Conservation (phyloP, 2,113 vertebrate genomes). For the Gopherus flavomarginatus region DNA sequence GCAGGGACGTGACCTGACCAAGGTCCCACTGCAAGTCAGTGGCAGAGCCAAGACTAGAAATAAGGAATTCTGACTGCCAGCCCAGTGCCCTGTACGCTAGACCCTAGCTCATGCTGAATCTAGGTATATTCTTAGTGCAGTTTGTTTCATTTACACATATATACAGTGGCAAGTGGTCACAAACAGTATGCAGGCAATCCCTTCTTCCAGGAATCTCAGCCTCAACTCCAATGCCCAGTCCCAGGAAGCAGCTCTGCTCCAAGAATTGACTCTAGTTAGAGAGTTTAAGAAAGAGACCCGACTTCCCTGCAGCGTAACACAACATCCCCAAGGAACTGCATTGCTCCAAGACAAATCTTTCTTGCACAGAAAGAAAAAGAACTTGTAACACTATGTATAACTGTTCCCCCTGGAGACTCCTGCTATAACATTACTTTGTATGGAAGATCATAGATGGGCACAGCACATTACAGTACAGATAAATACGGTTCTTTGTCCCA, state of each 20-base stretch:
- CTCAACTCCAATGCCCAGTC: background rate
- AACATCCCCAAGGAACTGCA: background rate
- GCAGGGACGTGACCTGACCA: background rate
- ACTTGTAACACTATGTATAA: accelerated
- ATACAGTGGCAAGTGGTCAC: background rate
- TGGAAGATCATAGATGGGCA: background rate
- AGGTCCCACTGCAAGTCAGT: background rate
- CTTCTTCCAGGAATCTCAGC: background rate
- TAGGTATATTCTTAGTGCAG: background rate
- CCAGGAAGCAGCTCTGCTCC: background rate
- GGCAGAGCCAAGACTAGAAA: background rate
- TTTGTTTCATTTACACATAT: background rate
- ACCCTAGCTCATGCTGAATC: background rate
- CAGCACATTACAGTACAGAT: accelerated
- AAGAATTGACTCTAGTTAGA: conserved; percentile 12
- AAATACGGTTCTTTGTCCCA: background rate
- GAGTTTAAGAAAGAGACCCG: background rate
- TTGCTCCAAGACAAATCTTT: background rate
- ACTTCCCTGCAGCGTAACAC: background rate
- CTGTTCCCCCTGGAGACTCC: background rate
- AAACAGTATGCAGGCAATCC: conserved; percentile 15
- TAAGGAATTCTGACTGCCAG: background rate
- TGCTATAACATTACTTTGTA: accelerated
- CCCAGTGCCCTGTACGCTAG: background rate
- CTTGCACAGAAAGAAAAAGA: background rate